phyloP scores from a whole-genome alignment of 1,140 invertebrate genomes.

The Diachasma alloeum region DNA sequence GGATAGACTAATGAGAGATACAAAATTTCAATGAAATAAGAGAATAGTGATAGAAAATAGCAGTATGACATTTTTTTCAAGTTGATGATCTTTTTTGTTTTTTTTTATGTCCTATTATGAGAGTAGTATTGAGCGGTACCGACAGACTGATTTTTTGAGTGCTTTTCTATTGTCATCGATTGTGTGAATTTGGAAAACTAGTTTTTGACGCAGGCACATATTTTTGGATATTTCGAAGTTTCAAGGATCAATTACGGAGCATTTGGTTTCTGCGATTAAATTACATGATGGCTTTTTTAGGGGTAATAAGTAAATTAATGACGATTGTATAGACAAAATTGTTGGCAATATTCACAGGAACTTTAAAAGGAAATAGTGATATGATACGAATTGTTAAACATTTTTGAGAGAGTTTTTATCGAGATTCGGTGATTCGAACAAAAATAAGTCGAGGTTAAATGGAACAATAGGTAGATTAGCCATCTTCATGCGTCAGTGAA shows the following conservation, averaged over 20 bases:
- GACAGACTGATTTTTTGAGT: constrained; percentile 3
- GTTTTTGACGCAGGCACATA: neutral
- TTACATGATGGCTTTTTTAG: too few relatives aligned
- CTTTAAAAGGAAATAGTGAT: neutral
- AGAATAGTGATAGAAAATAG: neutral
- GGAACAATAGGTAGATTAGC: neutral
- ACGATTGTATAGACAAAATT: neutral
- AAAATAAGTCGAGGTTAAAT: neutral
- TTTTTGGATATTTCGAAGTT: neutral
- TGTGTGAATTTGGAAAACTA: too few relatives aligned
- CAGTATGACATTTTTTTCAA: neutral
- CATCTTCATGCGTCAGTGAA: neutral
- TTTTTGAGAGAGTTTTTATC: constrained; percentile 6
- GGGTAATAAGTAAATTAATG: neutral
- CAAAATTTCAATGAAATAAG: neutral
- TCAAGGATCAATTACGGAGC: too few relatives aligned
- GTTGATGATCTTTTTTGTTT: neutral
- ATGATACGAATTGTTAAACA: neutral
- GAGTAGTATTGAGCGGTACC: neutral
- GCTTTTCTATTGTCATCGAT: neutral
- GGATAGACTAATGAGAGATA: neutral
- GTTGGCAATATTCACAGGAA: neutral
- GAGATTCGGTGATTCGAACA: neutral
- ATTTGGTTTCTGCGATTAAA: too few relatives aligned
- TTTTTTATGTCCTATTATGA: neutral